Percentiles rank a stretch among this genome's conserved stretches.
Conservation (phyloP, 2,888 invertebrate genomes). For the Eupithecia abbreviata region DNA sequence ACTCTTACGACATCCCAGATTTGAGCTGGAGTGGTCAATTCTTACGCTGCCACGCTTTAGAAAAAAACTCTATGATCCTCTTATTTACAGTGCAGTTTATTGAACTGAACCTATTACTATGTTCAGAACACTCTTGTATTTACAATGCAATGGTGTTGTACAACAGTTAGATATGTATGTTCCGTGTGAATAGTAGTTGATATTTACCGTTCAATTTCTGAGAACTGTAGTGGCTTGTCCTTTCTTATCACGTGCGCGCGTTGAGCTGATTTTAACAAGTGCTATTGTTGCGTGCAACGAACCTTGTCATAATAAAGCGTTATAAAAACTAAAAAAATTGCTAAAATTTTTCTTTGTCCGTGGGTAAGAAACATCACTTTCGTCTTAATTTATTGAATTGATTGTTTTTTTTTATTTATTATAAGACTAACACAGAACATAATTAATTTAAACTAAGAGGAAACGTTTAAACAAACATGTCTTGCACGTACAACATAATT, state of each 20-base stretch:
- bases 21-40: too few species aligned
- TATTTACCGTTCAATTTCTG: conserved; percentile 19
- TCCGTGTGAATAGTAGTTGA: conserved; percentile 16
- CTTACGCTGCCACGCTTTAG: too few species aligned
- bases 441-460: too few species aligned
- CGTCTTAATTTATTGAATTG: neutral
- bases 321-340: too few species aligned
- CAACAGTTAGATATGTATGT: conserved; percentile 16
- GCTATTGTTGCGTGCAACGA: neutral
- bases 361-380: neutral
- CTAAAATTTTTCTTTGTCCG: too few species aligned
- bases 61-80: neutral
- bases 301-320: neutral
- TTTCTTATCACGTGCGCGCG: conserved; percentile 27
- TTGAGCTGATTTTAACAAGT: conserved; percentile 14
- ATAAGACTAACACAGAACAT: too few species aligned
- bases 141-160: conserved; percentile 12
- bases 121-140: neutral
- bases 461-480: too few species aligned
- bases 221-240: conserved; percentile 8
- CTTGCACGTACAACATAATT: neutral
- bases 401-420: too few species aligned
- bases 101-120: neutral
- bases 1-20: too few species aligned
- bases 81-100: neutral